Evolutionary conservation across 1,140 invertebrate genomes (phyloP).

Genomic region (Liolophura sinensis): DNA sequence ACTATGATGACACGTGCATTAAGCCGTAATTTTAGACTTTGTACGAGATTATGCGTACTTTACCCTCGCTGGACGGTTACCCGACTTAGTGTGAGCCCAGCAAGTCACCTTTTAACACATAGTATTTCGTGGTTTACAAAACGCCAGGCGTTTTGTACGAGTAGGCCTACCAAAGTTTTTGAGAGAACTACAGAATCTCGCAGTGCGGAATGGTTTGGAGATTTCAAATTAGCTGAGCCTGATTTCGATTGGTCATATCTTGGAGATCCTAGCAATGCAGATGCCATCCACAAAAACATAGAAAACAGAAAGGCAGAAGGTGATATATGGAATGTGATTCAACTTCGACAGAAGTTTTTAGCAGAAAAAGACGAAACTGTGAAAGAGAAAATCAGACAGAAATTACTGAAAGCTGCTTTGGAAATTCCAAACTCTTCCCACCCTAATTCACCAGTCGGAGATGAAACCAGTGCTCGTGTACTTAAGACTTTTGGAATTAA

Average conservation of each 20-base stretch:
- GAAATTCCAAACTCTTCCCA: neutral
- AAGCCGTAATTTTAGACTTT: too few relatives aligned
- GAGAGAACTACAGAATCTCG: too few relatives aligned
- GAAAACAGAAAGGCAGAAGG: slow-evolving; percentile 69
- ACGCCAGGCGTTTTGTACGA: too few relatives aligned
- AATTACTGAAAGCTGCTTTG: slow-evolving; percentile 63
- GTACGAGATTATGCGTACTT: too few relatives aligned
- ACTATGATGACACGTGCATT: too few relatives aligned
- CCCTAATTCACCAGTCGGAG: slow-evolving; percentile 28
- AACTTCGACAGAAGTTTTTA: neutral
- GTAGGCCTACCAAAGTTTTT: too few relatives aligned
- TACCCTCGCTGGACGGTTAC: too few relatives aligned
- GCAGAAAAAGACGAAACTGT: neutral
- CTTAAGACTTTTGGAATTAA: slow-evolving; percentile 65
- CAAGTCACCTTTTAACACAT: too few relatives aligned
- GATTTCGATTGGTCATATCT: slow-evolving; percentile 43
- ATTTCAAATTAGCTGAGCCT: slow-evolving; percentile 20
- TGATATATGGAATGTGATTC: slow-evolving; percentile 69
- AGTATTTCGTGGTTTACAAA: too few relatives aligned
- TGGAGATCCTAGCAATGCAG: slow-evolving; percentile 63
- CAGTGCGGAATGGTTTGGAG: too few relatives aligned
- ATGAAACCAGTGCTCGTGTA: slow-evolving; percentile 58
- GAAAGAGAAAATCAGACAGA: slow-evolving; percentile 46
- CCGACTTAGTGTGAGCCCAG: too few relatives aligned
- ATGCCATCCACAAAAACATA: slow-evolving; percentile 70